Evolutionary conservation across 2,888 invertebrate species (phyloP).

Genomic region (Caenorhabditis japonica): DNA sequence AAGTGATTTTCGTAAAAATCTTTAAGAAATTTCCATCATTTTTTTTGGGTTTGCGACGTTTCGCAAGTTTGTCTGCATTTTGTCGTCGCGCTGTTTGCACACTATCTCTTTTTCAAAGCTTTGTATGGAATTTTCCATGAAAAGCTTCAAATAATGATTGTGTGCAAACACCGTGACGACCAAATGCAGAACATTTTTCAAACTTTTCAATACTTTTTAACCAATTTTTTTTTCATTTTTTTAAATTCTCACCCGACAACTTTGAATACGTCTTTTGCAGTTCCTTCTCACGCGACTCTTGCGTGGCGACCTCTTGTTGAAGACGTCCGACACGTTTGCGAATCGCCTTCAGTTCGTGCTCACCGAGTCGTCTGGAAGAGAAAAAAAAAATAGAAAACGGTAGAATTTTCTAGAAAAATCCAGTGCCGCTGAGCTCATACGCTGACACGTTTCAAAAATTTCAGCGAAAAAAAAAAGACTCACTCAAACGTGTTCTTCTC

Average conservation of each 20-base stretch:
- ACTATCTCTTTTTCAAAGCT: neutral
- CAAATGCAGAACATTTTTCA: no score
- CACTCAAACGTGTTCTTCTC: slow-evolving; percentile 80
- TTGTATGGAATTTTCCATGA: neutral
- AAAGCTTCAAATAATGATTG: no score
- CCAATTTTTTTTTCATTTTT: neutral
- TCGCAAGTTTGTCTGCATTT: no score
- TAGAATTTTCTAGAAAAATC: neutral
- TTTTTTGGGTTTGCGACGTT: no score
- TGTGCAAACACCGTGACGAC: no score
- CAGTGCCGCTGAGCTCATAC: no score
- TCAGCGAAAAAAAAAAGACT: slow-evolving; percentile 11
- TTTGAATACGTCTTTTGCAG: slow-evolving; percentile 88
- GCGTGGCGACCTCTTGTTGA: slow-evolving; percentile 66
- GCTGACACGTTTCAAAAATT: no score
- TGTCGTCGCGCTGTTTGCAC: no score
- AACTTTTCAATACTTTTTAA: no score
- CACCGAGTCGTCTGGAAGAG: slow-evolving; percentile 79
- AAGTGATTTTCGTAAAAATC: slow-evolving; percentile 6
- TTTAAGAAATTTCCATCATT: no score
- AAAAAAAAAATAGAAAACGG: slow-evolving; percentile 15
- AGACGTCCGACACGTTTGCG: slow-evolving; percentile 82
- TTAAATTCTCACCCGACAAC: slow-evolving; percentile 79
- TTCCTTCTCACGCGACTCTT: slow-evolving; percentile 86
- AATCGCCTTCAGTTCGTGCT: slow-evolving; percentile 91